Percentiles rank a stretch among this genome's conserved stretches.
phyloP scores from a whole-genome alignment of 2,888 invertebrate species.

The Morpho helenor region DNA sequence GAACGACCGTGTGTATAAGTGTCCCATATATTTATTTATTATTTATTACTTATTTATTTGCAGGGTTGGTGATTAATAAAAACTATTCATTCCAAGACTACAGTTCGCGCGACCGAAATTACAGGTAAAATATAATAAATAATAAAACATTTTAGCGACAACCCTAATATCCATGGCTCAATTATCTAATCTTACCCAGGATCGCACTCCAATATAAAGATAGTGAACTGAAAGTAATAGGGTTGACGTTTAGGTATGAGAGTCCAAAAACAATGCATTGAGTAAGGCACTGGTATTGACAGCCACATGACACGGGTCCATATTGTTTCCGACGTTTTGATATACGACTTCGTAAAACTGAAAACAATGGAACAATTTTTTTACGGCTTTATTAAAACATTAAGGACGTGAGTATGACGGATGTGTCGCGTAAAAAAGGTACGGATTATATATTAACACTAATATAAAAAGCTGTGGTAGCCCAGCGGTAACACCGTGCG shows the following conservation, averaged over 20 bases:
- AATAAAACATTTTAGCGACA: constrained; percentile 1
- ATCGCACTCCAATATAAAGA: constrained; percentile 11
- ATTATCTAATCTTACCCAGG: constrained; percentile 1
- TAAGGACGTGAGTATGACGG: not conserved
- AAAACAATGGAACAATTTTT: constrained; percentile 17
- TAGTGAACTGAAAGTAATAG: constrained; percentile 24
- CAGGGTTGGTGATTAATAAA: too few species aligned
- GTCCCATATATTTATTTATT: too few species aligned
- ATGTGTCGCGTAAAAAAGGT: not conserved
- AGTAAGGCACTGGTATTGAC: constrained; percentile 27
- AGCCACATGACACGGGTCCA: constrained; percentile 25
- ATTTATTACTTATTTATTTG: too few species aligned
- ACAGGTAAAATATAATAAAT: not conserved
- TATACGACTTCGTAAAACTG: constrained; percentile 21
- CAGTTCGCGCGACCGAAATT: too few species aligned
- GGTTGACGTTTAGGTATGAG: constrained; percentile 21
- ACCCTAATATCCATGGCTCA: constrained; percentile 11
- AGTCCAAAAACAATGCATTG: constrained; percentile 24
- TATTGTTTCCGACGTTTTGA: constrained; percentile 27
- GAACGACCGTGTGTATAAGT: too few species aligned
- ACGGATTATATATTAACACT: too few species aligned
- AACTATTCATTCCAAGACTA: too few species aligned
- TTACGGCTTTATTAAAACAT: constrained; percentile 12
- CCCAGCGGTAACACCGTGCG: too few species aligned
- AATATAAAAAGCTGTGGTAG: too few species aligned